Evolutionary conservation across 2,888 invertebrate genomes (phyloP).

Genomic region (Lithodes maja): DNA sequence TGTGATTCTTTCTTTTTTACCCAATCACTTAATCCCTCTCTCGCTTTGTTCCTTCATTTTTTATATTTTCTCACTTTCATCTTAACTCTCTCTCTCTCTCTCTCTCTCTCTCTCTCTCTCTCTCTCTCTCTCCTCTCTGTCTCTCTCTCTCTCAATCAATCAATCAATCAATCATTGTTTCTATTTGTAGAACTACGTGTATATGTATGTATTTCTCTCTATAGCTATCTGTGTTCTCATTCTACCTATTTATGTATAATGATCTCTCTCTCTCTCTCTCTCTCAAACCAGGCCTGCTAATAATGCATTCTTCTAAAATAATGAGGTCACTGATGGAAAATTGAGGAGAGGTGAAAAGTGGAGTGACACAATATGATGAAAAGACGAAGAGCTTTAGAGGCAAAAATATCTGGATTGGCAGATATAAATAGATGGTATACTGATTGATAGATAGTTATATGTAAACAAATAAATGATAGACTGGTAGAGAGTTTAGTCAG

Average conservation of each 20-base stretch:
- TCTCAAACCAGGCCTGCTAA: neutral
- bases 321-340: neutral
- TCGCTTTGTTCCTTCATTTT: neutral
- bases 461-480: no score
- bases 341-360: neutral
- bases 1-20: neutral
- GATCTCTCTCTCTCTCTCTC: constrained; percentile 7
- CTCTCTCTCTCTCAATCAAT: neutral
- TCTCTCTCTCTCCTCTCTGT: constrained; percentile 14
- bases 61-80: neutral
- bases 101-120: constrained; percentile 34
- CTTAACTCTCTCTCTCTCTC: constrained; percentile 5
- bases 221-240: neutral
- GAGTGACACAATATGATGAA: neutral
- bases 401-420: neutral
- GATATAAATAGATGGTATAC: no score
- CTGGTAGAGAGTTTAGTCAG: no score
- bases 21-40: neutral
- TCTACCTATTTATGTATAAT: neutral
- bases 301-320: neutral
- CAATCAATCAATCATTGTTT: neutral
- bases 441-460: no score
- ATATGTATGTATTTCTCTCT: neutral
- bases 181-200: neutral
- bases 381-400: neutral